phyloP scores from a whole-genome alignment of 2,797 vertebrate genomes.

The Acropternis orthonyx region DNA sequence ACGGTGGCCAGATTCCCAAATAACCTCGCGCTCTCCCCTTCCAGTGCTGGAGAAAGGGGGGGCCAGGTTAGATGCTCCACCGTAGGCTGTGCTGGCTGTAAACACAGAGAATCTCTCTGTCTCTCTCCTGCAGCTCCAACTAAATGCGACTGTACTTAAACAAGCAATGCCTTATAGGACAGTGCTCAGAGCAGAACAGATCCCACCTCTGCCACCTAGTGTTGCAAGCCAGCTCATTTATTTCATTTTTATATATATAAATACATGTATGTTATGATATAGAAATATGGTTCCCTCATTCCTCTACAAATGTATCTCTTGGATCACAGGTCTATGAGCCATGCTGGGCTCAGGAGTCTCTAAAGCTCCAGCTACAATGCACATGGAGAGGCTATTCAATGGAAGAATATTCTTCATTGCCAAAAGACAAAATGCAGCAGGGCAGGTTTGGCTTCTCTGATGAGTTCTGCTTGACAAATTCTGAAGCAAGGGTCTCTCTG shows the following conservation, averaged over 20 bases:
- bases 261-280: constrained; percentile 12
- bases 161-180: constrained; percentile 84
- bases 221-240: constrained; percentile 60
- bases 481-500: constrained; percentile 15
- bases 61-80: constrained; percentile 50
- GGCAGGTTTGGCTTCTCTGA: constrained; percentile 25
- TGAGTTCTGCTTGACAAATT: constrained; percentile 58
- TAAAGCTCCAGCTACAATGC: not conserved
- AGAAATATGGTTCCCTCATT: constrained; percentile 49
- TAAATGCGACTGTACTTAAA: constrained; percentile 86
- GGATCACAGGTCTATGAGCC: not conserved
- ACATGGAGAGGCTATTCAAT: rapidly evolving
- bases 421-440: not conserved
- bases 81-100: constrained; percentile 56
- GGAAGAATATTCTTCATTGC: not conserved
- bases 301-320: not conserved
- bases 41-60: constrained; percentile 53
- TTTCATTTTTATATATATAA: constrained; percentile 29
- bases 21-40: constrained; percentile 51
- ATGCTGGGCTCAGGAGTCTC: not conserved
- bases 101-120: constrained; percentile 71
- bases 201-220: constrained; percentile 83
- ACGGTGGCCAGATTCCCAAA: constrained; percentile 55
- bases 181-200: constrained; percentile 70
- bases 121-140: constrained; percentile 83